Evolutionary conservation across 2,797 vertebrate species (phyloP), one percentile per base, ranked within the genome.

Genomic region (Micropoecilia bifurca): DNA sequence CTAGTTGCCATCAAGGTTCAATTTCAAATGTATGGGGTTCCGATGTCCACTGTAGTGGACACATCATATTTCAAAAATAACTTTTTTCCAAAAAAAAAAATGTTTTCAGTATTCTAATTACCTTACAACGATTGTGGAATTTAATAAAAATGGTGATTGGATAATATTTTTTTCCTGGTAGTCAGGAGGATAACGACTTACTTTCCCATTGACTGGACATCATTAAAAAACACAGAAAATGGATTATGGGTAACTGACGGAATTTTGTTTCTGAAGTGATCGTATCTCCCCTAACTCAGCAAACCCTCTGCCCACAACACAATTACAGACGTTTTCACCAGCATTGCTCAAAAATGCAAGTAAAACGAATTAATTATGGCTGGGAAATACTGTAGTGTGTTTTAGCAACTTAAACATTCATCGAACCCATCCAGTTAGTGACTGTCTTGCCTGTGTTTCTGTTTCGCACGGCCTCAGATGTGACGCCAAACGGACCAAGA

Each of bases 401-500:
- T 4, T 3, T 8, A 39, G 20, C 7, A 9, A 66, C 20, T 39
- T 36, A 20, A 20, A 63, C 14, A 63, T 63, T 18, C 6, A 33
- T 63, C 4, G 7, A 36, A 66, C 33, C 8, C 18, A 0, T 39
- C 16, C 39, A 45, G 68, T 25, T 4, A n/a, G 13, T 69, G 66
- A 69, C 39, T 13, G 66, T 3, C 39, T 43, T 43, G 9, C 39
- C 41, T n/a, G 5, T 39, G n/a, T 33, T 59, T 33, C 57, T 36
- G 6, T 46, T 50, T 61, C n/a, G 4, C 63, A 4, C 74, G 0
- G 0, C 71, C 79, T 92, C 84, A 99, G 98, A 28, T 99, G 97
- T 61, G 95, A 97, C 4, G 46, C 93, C 30, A 91, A 95, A 85
- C 97, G 95, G 77, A 95, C 86, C 73, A 98, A 97, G 94, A 96